These are phyloP conservation scores for Picathartes gymnocephalus DNA, from an alignment of 2,113 vertebrate species.

Conservation along the genomic window DNA sequence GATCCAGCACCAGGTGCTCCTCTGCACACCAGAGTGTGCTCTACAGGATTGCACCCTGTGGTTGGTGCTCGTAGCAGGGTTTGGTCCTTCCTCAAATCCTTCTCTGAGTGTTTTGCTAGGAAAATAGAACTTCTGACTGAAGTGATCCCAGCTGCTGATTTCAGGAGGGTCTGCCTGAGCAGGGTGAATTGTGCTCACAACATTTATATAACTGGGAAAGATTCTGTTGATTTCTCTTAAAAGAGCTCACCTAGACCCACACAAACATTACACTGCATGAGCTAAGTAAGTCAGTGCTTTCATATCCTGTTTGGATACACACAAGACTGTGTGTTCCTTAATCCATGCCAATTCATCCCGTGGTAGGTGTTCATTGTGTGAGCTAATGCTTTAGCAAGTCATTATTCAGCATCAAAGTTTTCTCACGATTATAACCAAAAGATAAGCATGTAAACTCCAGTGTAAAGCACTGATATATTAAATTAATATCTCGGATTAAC, in stretches of 20 bases:
- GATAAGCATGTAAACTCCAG: not conserved
- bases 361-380: not conserved
- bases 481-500: slow-evolving; percentile 9
- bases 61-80: not conserved
- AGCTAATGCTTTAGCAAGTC: not conserved
- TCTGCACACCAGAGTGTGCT: fast-evolving
- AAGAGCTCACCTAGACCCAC: not conserved
- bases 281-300: not conserved
- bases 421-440: not conserved
- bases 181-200: not conserved
- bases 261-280: not conserved
- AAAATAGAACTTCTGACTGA: not conserved
- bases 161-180: not conserved
- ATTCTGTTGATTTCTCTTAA: not conserved
- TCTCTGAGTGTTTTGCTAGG: not conserved
- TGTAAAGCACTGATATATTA: not conserved
- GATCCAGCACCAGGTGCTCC: not conserved
- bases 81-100: not conserved
- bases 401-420: not conserved
- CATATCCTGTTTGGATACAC: not conserved
- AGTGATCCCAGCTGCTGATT: not conserved
- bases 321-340: not conserved
- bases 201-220: not conserved
- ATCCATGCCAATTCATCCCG: not conserved
- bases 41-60: too few species aligned